Conservation (phyloP, 2,797 vertebrate genomes). For the Columba guinea region DNA sequence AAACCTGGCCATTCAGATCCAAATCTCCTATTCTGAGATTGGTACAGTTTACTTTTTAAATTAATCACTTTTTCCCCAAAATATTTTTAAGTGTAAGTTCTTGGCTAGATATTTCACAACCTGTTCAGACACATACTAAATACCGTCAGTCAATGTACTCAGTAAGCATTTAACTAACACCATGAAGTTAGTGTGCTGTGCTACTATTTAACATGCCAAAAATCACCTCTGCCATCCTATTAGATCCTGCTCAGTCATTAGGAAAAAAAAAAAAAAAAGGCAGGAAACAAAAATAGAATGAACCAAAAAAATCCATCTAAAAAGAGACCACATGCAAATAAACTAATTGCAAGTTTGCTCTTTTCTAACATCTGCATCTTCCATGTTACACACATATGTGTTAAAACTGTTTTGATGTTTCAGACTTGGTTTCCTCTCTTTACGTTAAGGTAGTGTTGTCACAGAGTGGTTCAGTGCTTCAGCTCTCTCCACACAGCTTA, state of each 20-base stretch:
- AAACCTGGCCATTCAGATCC: not conserved
- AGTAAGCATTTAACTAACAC: not conserved
- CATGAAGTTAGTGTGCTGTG: not conserved
- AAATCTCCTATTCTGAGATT: not conserved
- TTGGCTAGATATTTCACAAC: conserved; percentile 41
- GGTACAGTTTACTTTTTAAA: not conserved
- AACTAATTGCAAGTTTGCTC: not conserved
- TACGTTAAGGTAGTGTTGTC: not conserved
- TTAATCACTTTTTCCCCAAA: not conserved
- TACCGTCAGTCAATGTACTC: not conserved
- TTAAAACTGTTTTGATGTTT: not conserved
- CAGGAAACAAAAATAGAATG: not conserved
- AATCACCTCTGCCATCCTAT: not conserved
- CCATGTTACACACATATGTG: rapidly evolving
- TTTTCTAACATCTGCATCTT: not conserved
- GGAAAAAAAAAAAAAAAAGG: not conserved
- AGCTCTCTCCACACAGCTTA: not conserved
- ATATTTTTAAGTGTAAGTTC: not conserved
- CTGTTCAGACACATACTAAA: not conserved
- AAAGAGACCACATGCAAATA: not conserved
- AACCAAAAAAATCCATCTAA: not conserved
- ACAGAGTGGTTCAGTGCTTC: not conserved
- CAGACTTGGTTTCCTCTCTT: not conserved
- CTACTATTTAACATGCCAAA: not conserved
- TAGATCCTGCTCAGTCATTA: not conserved